phyloP scores from a whole-genome alignment of 2,888 invertebrate genomes.

The Sphecodes monilicornis region DNA sequence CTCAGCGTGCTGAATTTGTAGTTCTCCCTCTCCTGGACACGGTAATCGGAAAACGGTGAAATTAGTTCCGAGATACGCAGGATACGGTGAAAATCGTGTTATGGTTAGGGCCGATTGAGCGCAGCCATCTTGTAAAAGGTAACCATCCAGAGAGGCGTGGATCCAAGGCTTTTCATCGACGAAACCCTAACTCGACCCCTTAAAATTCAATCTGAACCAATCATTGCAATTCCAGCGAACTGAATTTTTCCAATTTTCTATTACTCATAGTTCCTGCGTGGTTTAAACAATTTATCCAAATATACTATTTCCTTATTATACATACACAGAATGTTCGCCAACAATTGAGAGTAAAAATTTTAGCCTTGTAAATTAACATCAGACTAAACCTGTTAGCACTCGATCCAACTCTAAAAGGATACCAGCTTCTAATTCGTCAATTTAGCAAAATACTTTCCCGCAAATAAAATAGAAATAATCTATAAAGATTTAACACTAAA shows the following conservation, averaged over 20 bases:
- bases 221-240: background rate
- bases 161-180: background rate
- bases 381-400: no score
- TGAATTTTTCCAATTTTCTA: background rate
- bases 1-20: slow-evolving; percentile 94
- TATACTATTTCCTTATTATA: no score
- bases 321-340: no score
- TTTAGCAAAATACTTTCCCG: background rate
- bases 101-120: background rate
- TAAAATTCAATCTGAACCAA: background rate
- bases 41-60: background rate
- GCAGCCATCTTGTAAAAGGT: background rate
- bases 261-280: no score
- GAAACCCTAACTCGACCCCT: background rate
- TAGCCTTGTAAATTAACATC: no score
- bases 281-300: no score
- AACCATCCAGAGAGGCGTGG: background rate
- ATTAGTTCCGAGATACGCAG: background rate
- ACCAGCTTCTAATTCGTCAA: no score
- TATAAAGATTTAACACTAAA: no score
- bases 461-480: background rate
- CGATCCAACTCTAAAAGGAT: no score
- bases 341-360: no score
- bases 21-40: slow-evolving; percentile 90
- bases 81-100: background rate